Base-by-base conservation (phyloP, 2,797 vertebrate species). In the Danionella dracula region DNA sequence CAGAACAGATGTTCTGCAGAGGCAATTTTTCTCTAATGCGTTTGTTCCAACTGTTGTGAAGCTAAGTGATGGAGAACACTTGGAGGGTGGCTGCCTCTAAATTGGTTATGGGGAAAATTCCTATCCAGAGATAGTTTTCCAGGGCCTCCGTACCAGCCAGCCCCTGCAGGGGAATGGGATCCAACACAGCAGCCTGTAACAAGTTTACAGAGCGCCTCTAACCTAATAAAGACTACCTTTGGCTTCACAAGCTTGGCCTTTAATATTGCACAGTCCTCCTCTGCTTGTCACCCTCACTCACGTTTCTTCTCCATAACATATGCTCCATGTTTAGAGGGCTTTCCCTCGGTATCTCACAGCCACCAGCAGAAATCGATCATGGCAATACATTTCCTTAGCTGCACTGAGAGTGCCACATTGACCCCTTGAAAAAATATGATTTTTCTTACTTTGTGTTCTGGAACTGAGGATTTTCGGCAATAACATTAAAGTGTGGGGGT, bases 41-140 rank as follows among this genome's bases (percentile, higher is more conserved):
- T 84, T 70, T 77, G 62, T 83, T 86, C 66, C 53, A 67, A 74
- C 66, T 78, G 77, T 83, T 83, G 83, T 84, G 84, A 85, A 78
- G 81, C 81, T 80, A 78, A 82, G 80, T 85, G 86, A 89, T 85
- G 83, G 85, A 86, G 86, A 84, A 83, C 73, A 76, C 71, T 31
- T 34, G 16, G 74, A 76, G 78, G 76, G 63, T 19, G 73, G 78
- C 76, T 80, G 85, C 85, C 84, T 80, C 85, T 90, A 88, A 90
- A 88, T 79, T 70, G 59, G 80, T 89, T 89, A 87, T 60, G 72
- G 66, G 16, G 71, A 71, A 83, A 76, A 80, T 81, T 73, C 80
- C 70, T 81, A 75, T 78, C 68, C 72, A 46, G 35, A 73, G 38
- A 76, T 77, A 78, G 68, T 62, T 71, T 80, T 84, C 79, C 79